Percentiles rank a stretch among this genome's conserved stretches.
Conservation (phyloP, 2,888 invertebrate species). For the Tipula vernalis region DNA sequence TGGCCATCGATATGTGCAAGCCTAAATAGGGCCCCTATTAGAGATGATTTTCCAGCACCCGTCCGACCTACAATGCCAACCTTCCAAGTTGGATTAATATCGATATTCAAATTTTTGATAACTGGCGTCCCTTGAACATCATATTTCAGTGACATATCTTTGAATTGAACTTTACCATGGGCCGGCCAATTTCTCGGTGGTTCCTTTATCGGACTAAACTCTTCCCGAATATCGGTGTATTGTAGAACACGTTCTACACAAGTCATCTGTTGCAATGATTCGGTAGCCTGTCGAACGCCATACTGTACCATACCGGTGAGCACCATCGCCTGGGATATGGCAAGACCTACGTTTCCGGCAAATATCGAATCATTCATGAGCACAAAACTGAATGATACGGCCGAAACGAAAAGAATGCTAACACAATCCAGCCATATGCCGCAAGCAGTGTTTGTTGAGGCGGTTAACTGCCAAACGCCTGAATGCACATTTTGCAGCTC, state of each 20-base stretch:
- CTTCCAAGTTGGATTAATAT: conserved; percentile 52
- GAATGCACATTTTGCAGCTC: conserved; percentile 46
- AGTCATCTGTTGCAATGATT: conserved; percentile 56
- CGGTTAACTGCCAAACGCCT: conserved; percentile 32
- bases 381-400: conserved; percentile 52
- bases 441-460: conserved; percentile 42
- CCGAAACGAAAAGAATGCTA: conserved; percentile 50
- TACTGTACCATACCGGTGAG: conserved; percentile 60
- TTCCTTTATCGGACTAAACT: conserved; percentile 31
- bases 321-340: conserved; percentile 54
- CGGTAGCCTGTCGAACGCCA: conserved; percentile 56
- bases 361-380: conserved; percentile 40
- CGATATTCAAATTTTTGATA: conserved; percentile 56
- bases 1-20: conserved; percentile 57
- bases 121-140: conserved; percentile 46
- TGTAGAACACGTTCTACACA: conserved; percentile 60
- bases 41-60: conserved; percentile 71
- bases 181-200: conserved; percentile 56
- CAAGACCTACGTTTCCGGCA: conserved; percentile 57
- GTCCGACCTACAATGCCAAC: conserved; percentile 74
- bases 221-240: conserved; percentile 57
- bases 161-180: conserved; percentile 44
- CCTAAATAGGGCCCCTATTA: conserved; percentile 67
- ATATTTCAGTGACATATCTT: conserved; percentile 47
- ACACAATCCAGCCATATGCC: conserved; percentile 63